These are phyloP conservation scores for Gouania willdenowi DNA, from an alignment of 2,797 vertebrate species.

Conservation along the genomic window DNA sequence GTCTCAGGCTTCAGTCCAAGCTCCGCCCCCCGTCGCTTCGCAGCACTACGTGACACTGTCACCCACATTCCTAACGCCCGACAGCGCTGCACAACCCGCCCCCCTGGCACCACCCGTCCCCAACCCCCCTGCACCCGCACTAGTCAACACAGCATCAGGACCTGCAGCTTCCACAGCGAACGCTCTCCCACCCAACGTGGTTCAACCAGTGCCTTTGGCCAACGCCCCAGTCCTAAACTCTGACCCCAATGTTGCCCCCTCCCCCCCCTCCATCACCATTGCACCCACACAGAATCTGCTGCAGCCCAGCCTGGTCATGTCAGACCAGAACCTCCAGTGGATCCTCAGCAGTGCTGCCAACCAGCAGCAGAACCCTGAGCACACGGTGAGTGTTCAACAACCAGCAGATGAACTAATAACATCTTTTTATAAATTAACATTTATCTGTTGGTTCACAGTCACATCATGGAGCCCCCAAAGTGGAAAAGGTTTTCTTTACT, in stretches of 20 bases:
- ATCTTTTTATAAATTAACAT: too few species aligned
- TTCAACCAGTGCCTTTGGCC: conserved; percentile 82
- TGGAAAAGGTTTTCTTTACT: conserved; percentile 97
- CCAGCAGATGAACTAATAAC: too few species aligned
- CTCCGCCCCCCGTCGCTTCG: conserved; percentile 76
- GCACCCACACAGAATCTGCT: conserved; percentile 86
- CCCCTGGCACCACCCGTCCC: conserved; percentile 67
- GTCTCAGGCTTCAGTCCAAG: conserved; percentile 72
- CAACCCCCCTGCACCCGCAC: conserved; percentile 25
- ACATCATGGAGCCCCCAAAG: conserved; percentile 87
- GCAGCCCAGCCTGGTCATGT: conserved; percentile 92
- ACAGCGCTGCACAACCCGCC: conserved; percentile 62
- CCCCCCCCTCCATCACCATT: conserved; percentile 79
- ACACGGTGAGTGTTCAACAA: conserved; percentile 86
- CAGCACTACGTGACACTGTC: conserved; percentile 81
- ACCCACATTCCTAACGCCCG: conserved; percentile 80
- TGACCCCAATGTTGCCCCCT: conserved; percentile 30
- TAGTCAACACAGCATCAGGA: conserved; percentile 27
- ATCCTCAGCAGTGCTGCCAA: conserved; percentile 91
- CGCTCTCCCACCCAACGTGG: conserved; percentile 44
- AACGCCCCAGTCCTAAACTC: conserved; percentile 65
- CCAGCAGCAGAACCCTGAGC: conserved; percentile 85
- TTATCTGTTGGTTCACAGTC: conserved; percentile 48
- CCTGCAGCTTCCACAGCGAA: conserved; percentile 32
- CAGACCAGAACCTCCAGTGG: conserved; percentile 97